Evolutionary conservation across 2,888 invertebrate species (phyloP).

Genomic region (Caenorhabditis sp.): DNA sequence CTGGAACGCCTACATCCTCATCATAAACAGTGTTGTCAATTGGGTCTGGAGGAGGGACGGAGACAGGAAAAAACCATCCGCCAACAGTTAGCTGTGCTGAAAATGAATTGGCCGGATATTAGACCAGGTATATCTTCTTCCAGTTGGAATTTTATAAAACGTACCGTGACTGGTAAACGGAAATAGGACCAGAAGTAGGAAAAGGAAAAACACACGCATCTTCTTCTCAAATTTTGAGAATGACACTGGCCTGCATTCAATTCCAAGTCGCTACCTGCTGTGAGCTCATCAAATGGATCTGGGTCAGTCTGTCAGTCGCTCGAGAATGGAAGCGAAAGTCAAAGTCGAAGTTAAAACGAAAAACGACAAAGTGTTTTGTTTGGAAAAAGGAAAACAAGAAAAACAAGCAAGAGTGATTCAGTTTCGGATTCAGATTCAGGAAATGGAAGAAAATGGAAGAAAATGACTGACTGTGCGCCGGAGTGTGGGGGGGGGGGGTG

Average conservation of each 20-base stretch:
- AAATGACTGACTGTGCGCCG: conserved; percentile 24
- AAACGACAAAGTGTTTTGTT: neutral
- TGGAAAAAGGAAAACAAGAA: conserved; percentile 10
- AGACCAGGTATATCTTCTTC: too few species aligned
- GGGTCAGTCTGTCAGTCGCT: conserved; percentile 32
- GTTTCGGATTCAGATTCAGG: too few species aligned
- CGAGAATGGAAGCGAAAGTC: conserved; percentile 1
- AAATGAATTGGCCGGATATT: conserved; percentile 54
- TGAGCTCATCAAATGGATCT: conserved; percentile 67
- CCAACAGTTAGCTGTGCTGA: conserved; percentile 56
- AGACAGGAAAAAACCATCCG: conserved; percentile 61
- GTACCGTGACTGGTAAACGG: neutral
- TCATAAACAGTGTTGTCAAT: conserved; percentile 58
- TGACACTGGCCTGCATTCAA: conserved; percentile 2
- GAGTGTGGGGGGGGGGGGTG: neutral
- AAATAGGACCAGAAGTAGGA: conserved; percentile 8
- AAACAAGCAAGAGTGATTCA: too few species aligned
- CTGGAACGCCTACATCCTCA: conserved; percentile 41
- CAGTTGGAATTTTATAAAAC: too few species aligned
- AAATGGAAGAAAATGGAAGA: neutral
- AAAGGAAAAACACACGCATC: conserved; percentile 15
- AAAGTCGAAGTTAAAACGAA: neutral
- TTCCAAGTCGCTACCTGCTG: conserved; percentile 51
- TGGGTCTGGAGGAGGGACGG: conserved; percentile 46
- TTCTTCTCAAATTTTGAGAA: conserved; percentile 23